phyloP scores from a whole-genome alignment of 2,888 invertebrate species.

The Dicyrtomina minuta region DNA sequence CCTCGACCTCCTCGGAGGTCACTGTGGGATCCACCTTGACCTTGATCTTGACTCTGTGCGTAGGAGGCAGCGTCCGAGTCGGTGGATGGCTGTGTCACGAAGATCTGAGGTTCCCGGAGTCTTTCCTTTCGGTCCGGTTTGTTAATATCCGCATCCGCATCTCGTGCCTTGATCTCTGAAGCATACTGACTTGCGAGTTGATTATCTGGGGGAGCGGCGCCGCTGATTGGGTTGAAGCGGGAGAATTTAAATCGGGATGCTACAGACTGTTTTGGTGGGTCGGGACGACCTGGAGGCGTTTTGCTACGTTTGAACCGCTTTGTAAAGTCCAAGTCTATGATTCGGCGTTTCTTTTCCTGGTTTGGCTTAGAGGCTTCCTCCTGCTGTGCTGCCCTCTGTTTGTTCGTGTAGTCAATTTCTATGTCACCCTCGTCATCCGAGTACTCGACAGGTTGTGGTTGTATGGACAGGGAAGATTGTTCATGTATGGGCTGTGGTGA shows the following conservation, averaged over 20 bases:
- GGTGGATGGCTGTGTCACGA: constrained; percentile 41
- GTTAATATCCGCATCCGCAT: constrained; percentile 29
- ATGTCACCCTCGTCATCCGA: constrained; percentile 24
- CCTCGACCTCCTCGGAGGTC: not conserved
- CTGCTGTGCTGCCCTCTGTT: constrained; percentile 27
- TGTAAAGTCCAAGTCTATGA: constrained; percentile 53
- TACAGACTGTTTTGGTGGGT: constrained; percentile 67
- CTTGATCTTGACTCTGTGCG: not conserved
- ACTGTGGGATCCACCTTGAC: too few relatives aligned
- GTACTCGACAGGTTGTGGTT: constrained; percentile 3
- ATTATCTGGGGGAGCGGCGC: constrained; percentile 17
- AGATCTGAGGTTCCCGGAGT: constrained; percentile 40
- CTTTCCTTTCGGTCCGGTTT: not conserved
- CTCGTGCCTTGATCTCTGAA: constrained; percentile 28
- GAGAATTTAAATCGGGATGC: too few relatives aligned
- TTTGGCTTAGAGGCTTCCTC: constrained; percentile 11
- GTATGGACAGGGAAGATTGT: not conserved
- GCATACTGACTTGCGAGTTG: constrained; percentile 40
- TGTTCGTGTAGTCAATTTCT: too few relatives aligned
- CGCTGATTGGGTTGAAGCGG: not conserved
- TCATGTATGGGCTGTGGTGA: constrained; percentile 5
- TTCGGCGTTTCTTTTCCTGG: constrained; percentile 32
- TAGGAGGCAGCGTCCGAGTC: constrained; percentile 29
- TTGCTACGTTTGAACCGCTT: constrained; percentile 54
- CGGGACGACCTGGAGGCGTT: constrained; percentile 61